These are phyloP conservation scores for Nothobranchius kuhntae DNA, from an alignment of 2,113 vertebrate genomes.

Conservation along the genomic window DNA sequence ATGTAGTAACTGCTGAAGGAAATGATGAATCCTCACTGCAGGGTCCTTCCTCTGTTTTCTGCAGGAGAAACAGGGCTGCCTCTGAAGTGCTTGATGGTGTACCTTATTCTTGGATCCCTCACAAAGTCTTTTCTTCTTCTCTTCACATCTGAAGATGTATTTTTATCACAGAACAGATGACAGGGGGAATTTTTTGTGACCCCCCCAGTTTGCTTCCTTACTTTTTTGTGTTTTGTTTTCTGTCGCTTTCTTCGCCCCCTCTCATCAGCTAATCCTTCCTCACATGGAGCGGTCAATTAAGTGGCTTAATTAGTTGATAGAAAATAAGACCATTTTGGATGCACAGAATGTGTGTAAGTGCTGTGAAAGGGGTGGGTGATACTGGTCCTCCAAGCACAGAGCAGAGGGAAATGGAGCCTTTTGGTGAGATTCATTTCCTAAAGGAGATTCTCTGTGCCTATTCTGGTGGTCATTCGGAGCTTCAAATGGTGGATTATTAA, in stretches of 20 bases:
- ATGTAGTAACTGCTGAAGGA: conserved; percentile 59
- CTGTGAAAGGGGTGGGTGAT: conserved; percentile 48
- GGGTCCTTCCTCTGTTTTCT: conserved; percentile 69
- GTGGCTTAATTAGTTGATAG: conserved; percentile 50
- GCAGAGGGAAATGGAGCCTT: conserved; percentile 54
- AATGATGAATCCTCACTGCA: conserved; percentile 58
- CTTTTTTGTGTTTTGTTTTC: conserved; percentile 59
- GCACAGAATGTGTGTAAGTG: conserved; percentile 59
- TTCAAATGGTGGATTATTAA: conserved; percentile 27
- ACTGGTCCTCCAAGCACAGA: conserved; percentile 45
- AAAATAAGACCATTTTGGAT: conserved; percentile 55
- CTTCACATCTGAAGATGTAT: conserved; percentile 69
- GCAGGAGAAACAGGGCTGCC: conserved; percentile 45
- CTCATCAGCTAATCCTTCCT: conserved; percentile 57
- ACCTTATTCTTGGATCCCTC: conserved; percentile 72
- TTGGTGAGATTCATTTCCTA: conserved; percentile 31
- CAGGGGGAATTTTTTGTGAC: conserved; percentile 64
- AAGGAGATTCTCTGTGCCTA: conserved; percentile 28
- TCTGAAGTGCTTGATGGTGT: conserved; percentile 63
- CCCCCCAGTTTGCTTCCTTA: conserved; percentile 56
- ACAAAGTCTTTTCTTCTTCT: conserved; percentile 61
- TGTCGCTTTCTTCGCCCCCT: conserved; percentile 31
- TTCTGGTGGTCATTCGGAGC: conserved; percentile 18
- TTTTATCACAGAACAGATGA: conserved; percentile 66
- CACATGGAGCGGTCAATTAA: conserved; percentile 65